phyloP scores from a whole-genome alignment of 1,140 invertebrate genomes.

The Whitmania pigra region DNA sequence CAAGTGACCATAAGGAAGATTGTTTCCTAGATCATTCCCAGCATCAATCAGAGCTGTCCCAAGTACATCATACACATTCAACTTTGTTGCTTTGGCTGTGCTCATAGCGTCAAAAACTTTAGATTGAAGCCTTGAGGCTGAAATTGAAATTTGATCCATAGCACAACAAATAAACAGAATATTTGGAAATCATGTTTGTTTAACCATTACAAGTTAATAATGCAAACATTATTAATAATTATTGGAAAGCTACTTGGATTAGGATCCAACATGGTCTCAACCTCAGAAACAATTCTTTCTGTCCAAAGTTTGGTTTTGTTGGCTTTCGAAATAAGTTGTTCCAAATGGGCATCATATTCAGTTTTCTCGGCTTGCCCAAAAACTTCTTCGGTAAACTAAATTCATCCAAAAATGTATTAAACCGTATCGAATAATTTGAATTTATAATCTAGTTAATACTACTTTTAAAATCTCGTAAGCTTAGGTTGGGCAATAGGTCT shows the following conservation, averaged over 20 bases:
- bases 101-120: neutral
- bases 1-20: neutral
- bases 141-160: no score
- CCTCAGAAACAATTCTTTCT: slow-evolving; percentile 67
- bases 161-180: no score
- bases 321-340: slow-evolving; percentile 68
- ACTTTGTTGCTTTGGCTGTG: neutral
- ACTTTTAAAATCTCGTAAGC: no score
- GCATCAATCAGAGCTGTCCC: neutral
- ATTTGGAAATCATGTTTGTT: no score
- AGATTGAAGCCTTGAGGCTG: slow-evolving; percentile 9
- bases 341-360: slow-evolving; percentile 81
- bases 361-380: slow-evolving; percentile 79
- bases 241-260: slow-evolving; percentile 59
- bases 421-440: no score
- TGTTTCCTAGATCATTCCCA: slow-evolving; percentile 3
- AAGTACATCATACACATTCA: neutral
- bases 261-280: slow-evolving; percentile 75
- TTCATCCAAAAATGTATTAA: no score
- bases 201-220: no score
- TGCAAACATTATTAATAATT: no score
- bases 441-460: no score
- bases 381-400: slow-evolving; percentile 81
- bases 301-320: slow-evolving; percentile 80
- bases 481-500: no score